phyloP scores from a whole-genome alignment of 2,113 vertebrate species.

The Periophthalmus modestus region DNA sequence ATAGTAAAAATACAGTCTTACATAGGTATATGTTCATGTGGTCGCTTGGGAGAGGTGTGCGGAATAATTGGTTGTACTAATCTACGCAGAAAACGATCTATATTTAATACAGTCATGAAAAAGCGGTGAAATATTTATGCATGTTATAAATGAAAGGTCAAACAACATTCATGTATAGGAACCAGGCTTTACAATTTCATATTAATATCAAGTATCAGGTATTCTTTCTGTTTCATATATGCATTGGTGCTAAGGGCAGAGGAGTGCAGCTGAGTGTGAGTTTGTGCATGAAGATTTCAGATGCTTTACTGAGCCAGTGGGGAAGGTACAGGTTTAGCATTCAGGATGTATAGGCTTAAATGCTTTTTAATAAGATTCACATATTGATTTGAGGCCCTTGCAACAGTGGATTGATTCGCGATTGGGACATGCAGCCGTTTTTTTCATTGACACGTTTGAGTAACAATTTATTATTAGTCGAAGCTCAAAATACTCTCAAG shows the following conservation, averaged over 20 bases:
- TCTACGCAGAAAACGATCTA: not conserved
- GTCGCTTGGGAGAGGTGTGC: not conserved
- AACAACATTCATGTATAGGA: not conserved
- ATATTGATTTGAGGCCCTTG: not conserved
- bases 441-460: no score
- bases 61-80: not conserved
- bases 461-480: no score
- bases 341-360: not conserved
- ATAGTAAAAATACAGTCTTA: not conserved
- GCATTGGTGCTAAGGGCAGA: not conserved
- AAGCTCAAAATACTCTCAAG: no score
- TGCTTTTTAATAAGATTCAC: not conserved
- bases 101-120: not conserved
- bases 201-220: not conserved
- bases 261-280: not conserved
- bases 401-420: not conserved
- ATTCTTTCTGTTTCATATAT: not conserved
- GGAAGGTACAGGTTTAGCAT: not conserved
- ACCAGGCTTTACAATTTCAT: not conserved
- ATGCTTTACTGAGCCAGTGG: not conserved
- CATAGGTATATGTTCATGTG: slow-evolving; percentile 17
- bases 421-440: no score
- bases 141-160: not conserved
- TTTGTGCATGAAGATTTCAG: not conserved
- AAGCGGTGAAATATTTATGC: not conserved